Conservation (phyloP, 2,797 vertebrate species). For the Protosalanx chinensis region DNA sequence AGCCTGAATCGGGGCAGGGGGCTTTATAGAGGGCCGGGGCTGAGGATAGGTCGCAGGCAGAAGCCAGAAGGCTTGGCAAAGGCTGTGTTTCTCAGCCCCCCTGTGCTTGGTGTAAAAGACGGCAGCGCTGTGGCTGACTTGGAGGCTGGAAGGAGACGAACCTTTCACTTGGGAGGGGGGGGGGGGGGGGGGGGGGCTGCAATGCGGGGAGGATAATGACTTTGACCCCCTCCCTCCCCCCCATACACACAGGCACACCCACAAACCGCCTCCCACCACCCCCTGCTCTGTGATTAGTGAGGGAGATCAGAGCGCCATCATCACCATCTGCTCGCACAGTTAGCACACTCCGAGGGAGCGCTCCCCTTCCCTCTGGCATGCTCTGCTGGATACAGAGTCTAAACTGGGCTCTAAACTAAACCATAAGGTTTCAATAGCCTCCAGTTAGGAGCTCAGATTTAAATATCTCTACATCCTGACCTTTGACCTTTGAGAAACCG, state of each 20-base stretch:
- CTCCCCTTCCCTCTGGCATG: slow-evolving; percentile 9
- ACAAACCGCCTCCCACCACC: no score
- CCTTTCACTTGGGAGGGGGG: no score
- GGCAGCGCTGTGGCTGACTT: slow-evolving; percentile 45
- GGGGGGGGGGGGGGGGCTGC: neutral
- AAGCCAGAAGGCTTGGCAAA: slow-evolving; percentile 11
- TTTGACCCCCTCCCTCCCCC: slow-evolving; percentile 36
- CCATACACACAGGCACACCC: neutral
- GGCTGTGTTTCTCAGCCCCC: slow-evolving; percentile 51
- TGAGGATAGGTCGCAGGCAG: no score
- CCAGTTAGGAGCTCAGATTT: neutral
- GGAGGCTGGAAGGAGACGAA: slow-evolving; percentile 46
- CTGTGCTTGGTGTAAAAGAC: slow-evolving; percentile 56
- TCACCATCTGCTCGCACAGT: slow-evolving; percentile 32
- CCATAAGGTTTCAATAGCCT: neutral
- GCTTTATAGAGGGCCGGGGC: no score
- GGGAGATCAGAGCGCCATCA: slow-evolving; percentile 32
- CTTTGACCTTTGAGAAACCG: neutral
- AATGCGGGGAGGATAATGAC: slow-evolving; percentile 36
- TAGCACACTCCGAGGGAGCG: neutral
- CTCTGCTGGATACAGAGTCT: slow-evolving; percentile 7
- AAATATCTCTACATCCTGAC: neutral
- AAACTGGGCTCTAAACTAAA: no score
- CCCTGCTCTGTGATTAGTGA: slow-evolving; percentile 53
- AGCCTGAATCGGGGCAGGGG: no score